Percentiles rank a stretch among this genome's conserved stretches.
Conservation (phyloP, 2,113 vertebrate species). For the Apteryx owenii region DNA sequence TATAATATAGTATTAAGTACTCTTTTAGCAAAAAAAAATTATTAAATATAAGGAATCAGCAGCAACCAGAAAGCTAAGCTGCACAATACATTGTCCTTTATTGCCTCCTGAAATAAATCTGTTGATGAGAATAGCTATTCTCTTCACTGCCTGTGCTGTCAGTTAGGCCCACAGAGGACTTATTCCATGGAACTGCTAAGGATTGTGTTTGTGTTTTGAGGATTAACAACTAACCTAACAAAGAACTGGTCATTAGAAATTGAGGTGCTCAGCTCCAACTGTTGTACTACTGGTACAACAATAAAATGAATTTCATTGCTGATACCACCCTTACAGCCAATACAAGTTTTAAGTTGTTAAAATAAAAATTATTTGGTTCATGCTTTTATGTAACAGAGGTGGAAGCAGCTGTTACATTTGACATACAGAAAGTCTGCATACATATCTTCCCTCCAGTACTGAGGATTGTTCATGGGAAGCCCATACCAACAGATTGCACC, state of each 20-base stretch:
- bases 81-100: background rate
- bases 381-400: background rate
- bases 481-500: background rate
- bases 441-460: background rate
- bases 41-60: background rate
- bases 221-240: background rate
- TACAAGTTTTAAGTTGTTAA: background rate
- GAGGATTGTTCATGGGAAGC: background rate
- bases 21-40: background rate
- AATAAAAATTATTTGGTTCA: background rate
- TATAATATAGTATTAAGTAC: background rate
- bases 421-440: rapidly evolving
- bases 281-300: background rate
- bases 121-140: background rate
- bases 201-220: no score
- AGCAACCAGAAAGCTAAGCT: background rate
- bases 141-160: background rate
- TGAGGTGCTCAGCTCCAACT: background rate
- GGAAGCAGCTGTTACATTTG: background rate
- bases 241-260: background rate
- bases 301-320: background rate
- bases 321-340: background rate
- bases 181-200: no score
- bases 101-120: background rate
- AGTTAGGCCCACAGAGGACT: background rate